phyloP scores from a whole-genome alignment of 2,888 invertebrate species.

The Ophion costatus region DNA sequence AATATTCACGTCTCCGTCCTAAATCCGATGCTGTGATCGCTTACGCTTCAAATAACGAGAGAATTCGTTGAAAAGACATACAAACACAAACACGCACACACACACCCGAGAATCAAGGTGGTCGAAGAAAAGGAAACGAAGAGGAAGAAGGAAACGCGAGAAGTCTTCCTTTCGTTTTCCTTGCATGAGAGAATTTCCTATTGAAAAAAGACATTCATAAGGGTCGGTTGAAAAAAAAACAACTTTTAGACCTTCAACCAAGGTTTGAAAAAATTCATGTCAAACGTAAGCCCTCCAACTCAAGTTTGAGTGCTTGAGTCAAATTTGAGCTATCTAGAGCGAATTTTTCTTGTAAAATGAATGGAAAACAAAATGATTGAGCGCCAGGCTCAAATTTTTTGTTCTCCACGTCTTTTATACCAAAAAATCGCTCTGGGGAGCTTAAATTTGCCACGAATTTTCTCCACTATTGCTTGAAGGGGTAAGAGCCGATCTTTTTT shows the following conservation, averaged over 20 bases:
- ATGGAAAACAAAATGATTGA: too few species aligned
- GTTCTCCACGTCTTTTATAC: too few species aligned
- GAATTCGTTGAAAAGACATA: constrained; percentile 51
- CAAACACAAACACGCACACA: neutral
- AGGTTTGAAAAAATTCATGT: neutral
- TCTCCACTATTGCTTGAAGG: neutral
- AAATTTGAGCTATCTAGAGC: too few species aligned
- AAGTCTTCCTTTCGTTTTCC: constrained; percentile 49
- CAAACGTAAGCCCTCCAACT: neutral
- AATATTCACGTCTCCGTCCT: constrained; percentile 76
- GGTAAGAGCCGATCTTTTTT: constrained; percentile 5
- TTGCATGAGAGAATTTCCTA: constrained; percentile 17
- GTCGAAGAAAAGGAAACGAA: neutral
- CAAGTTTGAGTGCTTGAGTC: too few species aligned
- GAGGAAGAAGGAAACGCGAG: neutral
- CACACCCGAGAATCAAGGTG: neutral
- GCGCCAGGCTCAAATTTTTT: too few species aligned
- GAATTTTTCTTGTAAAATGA: too few species aligned
- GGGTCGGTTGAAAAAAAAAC: neutral
- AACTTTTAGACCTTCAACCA: neutral
- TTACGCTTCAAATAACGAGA: constrained; percentile 69
- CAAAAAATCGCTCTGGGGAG: neutral
- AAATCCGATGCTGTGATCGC: constrained; percentile 81
- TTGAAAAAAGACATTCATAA: neutral
- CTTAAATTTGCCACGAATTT: neutral